These are phyloP conservation scores for Sebastes iracundus DNA, from an alignment of 2,797 vertebrate species.

Conservation along the genomic window DNA sequence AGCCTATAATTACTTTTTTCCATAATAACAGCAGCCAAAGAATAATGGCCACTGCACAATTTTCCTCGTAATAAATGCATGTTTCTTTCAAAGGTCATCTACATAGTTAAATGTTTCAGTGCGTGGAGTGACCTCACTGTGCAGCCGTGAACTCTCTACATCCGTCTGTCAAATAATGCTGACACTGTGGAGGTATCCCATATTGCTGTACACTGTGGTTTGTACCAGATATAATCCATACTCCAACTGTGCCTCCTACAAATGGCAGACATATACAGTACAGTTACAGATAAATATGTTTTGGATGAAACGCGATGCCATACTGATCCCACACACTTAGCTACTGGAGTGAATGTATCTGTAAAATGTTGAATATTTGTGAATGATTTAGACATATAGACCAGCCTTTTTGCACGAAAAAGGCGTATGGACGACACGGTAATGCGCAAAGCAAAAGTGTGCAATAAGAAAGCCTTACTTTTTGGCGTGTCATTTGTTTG, in stretches of 20 bases:
- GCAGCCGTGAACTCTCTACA: not conserved
- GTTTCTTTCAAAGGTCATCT: slow-evolving; percentile 26
- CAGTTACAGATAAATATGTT: not conserved
- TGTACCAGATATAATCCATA: not conserved
- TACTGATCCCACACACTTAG: not conserved
- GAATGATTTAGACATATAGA: not conserved
- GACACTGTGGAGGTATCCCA: not conserved
- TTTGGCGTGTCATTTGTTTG: too few species aligned
- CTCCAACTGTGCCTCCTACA: not conserved
- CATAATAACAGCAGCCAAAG: slow-evolving; percentile 15
- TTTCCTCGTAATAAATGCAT: slow-evolving; percentile 2
- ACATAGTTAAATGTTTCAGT: slow-evolving; percentile 5
- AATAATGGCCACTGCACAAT: slow-evolving; percentile 11
- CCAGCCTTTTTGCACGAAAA: too few species aligned
- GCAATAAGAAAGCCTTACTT: not conserved
- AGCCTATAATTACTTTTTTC: slow-evolving; percentile 27
- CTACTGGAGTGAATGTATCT: not conserved
- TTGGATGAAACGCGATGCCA: not conserved
- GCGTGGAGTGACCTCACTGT: not conserved
- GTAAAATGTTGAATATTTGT: not conserved
- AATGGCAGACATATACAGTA: not conserved
- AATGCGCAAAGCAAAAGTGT: not conserved
- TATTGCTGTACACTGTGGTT: not conserved
- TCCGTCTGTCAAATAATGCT: not conserved
- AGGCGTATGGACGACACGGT: not conserved